These are phyloP conservation scores for Brachionus rotundiformis DNA, from an alignment of 1,140 invertebrate species.

Conservation along the genomic window DNA sequence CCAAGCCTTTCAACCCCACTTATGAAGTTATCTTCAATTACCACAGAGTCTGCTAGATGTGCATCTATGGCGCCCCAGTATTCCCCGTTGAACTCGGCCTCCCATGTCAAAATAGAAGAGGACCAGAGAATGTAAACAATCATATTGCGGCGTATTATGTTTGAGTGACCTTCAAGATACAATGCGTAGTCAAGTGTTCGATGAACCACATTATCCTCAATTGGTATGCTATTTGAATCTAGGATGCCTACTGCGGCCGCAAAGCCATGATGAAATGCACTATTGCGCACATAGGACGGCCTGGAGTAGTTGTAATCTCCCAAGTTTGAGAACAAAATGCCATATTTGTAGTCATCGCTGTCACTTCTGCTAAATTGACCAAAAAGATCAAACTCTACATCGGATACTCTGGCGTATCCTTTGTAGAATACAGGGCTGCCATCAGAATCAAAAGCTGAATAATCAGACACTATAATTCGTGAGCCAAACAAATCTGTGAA, in stretches of 20 bases:
- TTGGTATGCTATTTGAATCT: slow-evolving; percentile 24
- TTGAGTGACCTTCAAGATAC: not conserved
- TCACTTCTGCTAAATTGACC: slow-evolving; percentile 6
- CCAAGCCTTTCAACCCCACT: slow-evolving; percentile 57
- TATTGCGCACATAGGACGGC: slow-evolving; percentile 41
- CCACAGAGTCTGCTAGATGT: slow-evolving; percentile 53
- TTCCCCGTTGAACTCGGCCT: slow-evolving; percentile 55
- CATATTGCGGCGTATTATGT: slow-evolving; percentile 55
- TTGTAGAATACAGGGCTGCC: not conserved
- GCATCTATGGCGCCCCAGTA: slow-evolving; percentile 56
- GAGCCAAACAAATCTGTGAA: slow-evolving; percentile 59
- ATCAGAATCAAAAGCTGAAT: not conserved
- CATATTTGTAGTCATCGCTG: slow-evolving; percentile 27
- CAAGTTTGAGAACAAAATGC: slow-evolving; percentile 14
- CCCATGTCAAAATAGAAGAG: slow-evolving; percentile 50
- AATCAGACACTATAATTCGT: slow-evolving; percentile 56
- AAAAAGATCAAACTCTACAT: slow-evolving; percentile 6
- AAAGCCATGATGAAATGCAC: slow-evolving; percentile 19
- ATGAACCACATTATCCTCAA: slow-evolving; percentile 48
- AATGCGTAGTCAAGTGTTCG: slow-evolving; percentile 43
- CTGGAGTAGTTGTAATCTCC: slow-evolving; percentile 49
- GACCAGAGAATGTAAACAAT: slow-evolving; percentile 55
- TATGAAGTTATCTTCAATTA: slow-evolving; percentile 56
- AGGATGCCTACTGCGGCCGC: slow-evolving; percentile 22
- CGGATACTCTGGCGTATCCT: slow-evolving; percentile 27